phyloP scores from a whole-genome alignment of 2,888 invertebrate species.

The Aphodius granarius region DNA sequence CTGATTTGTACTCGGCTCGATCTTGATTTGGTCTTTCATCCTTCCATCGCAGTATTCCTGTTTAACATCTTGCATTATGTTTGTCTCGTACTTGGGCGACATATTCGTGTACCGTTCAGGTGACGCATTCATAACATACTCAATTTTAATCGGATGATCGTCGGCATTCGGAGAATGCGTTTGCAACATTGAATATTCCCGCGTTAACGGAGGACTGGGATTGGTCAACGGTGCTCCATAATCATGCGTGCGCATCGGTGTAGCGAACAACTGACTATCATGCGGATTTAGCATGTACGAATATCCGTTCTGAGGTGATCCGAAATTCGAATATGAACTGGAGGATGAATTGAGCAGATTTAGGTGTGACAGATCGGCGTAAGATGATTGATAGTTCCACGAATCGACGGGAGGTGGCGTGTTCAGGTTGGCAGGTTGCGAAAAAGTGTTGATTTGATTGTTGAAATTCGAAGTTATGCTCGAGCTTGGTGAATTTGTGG shows the following conservation, averaged over 20 bases:
- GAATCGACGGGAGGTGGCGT: constrained; percentile 66
- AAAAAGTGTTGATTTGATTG: constrained; percentile 59
- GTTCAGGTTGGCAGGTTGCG: constrained; percentile 54
- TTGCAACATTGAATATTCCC: constrained; percentile 68
- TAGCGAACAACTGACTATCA: constrained; percentile 69
- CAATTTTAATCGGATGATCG: constrained; percentile 53
- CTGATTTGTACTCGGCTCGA: constrained; percentile 54
- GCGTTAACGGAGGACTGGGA: constrained; percentile 64
- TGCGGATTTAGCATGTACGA: constrained; percentile 71
- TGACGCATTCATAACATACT: constrained; percentile 54
- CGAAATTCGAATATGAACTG: constrained; percentile 65
- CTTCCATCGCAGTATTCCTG: constrained; percentile 52
- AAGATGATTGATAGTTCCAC: constrained; percentile 75
- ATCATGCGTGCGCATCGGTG: constrained; percentile 66
- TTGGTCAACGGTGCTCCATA: constrained; percentile 59
- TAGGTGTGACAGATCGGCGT: constrained; percentile 76
- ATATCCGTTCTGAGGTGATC: constrained; percentile 61
- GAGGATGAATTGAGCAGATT: constrained; percentile 70
- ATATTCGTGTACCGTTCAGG: constrained; percentile 64
- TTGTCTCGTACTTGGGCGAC: constrained; percentile 63
- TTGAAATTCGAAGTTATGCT: constrained; percentile 55
- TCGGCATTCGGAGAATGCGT: constrained; percentile 61
- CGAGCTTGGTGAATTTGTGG: constrained; percentile 69
- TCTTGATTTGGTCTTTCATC: constrained; percentile 48
- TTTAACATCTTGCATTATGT: constrained; percentile 57